Conservation (phyloP, 30 jellyfish, hydroid and myxozoan genomes). For the Hydra vulgaris region DNA sequence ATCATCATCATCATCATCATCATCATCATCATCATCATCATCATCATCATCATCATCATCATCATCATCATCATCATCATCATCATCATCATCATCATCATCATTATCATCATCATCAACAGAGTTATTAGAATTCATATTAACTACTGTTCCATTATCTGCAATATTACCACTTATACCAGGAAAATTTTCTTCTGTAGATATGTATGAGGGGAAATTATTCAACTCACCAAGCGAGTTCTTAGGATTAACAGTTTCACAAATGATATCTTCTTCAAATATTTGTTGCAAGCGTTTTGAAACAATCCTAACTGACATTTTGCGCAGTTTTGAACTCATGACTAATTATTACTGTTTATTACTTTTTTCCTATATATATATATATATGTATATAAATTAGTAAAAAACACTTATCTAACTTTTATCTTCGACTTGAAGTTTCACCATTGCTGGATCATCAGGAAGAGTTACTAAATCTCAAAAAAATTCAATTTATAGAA, state of each 20-base stretch:
- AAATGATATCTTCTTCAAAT: not conserved
- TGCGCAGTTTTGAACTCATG: not conserved
- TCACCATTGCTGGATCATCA: not conserved
- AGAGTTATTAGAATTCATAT: not conserved
- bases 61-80: not conserved
- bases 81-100: not conserved
- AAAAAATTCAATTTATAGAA: not conserved
- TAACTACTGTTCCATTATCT: not conserved
- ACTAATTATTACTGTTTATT: not conserved
- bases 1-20: not conserved
- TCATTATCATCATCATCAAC: not conserved
- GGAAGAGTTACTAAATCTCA: not conserved
- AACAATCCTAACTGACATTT: not conserved
- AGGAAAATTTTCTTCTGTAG: not conserved
- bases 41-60: not conserved
- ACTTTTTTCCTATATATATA: not conserved
- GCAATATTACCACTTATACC: not conserved
- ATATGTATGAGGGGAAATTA: not conserved
- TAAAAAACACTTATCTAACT: not conserved
- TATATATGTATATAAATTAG: not conserved
- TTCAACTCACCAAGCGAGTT: not conserved
- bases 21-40: not conserved
- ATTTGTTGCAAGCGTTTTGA: not conserved
- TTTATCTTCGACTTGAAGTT: not conserved
- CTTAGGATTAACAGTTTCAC: not conserved